Percentiles rank a stretch among this genome's conserved stretches.
Conservation (phyloP, 2,797 vertebrate genomes). For the Pseudocheirus occidentalis region DNA sequence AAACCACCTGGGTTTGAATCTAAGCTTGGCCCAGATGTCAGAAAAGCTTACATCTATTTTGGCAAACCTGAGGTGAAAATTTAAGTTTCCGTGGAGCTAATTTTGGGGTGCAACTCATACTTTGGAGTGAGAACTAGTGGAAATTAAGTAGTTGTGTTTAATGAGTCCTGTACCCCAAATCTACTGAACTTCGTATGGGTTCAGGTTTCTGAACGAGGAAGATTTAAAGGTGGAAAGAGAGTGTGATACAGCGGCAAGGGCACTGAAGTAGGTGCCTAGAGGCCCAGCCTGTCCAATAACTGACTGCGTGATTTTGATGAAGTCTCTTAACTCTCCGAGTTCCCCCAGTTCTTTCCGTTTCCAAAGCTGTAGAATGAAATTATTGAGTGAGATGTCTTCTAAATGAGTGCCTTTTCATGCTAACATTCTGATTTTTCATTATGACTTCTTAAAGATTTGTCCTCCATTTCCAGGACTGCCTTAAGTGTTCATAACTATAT, state of each 20-base stretch:
- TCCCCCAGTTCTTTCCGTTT: not conserved
- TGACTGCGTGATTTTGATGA: not conserved
- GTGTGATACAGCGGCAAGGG: not conserved
- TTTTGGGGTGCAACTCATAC: not conserved
- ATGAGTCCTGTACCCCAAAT: constrained; percentile 18
- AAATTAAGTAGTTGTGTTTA: not conserved
- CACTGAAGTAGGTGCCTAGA: not conserved
- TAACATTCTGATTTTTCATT: not conserved
- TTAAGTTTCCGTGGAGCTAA: not conserved
- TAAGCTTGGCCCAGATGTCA: not conserved
- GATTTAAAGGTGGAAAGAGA: not conserved
- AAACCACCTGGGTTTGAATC: not conserved
- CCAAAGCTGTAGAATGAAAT: not conserved
- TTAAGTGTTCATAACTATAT: not conserved
- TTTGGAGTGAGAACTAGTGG: not conserved
- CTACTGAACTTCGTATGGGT: not conserved
- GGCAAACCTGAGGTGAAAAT: not conserved
- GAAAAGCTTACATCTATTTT: constrained; percentile 25
- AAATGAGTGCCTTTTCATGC: not conserved
- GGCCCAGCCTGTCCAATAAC: not conserved
- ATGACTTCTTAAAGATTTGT: not conserved
- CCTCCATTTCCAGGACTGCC: not conserved
- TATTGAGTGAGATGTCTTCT: not conserved
- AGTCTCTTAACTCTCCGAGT: constrained; percentile 9
- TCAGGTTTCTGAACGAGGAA: not conserved